phyloP scores from a whole-genome alignment of 2,797 vertebrate species.

The Peromyscus attwateri region DNA sequence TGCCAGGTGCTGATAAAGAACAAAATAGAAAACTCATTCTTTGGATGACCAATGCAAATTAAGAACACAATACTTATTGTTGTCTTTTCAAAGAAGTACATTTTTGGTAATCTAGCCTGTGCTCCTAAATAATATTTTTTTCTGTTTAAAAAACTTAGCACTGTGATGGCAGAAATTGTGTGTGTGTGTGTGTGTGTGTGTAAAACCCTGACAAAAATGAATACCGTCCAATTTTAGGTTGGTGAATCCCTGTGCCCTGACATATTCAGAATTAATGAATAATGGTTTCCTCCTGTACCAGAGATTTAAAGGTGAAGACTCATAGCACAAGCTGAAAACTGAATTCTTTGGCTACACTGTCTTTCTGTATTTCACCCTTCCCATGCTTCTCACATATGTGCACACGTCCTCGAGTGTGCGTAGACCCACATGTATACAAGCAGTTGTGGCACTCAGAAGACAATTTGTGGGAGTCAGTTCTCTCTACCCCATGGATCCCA shows the following conservation, averaged over 20 bases:
- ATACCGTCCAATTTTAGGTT: background rate
- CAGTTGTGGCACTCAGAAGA: background rate
- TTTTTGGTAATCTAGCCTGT: background rate
- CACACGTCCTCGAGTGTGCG: background rate
- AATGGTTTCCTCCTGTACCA: background rate
- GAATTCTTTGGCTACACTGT: background rate
- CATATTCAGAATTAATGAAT: background rate
- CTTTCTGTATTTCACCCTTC: background rate
- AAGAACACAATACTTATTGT: background rate
- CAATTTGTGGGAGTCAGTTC: no score
- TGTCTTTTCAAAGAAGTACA: background rate
- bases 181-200: background rate
- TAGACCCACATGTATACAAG: no score
- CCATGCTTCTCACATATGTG: no score
- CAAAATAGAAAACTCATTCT: slow-evolving; percentile 18
- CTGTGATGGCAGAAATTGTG: background rate
- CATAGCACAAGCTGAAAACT: slow-evolving; percentile 34
- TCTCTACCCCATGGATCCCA: background rate
- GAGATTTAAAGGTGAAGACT: slow-evolving; percentile 35
- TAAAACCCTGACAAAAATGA: background rate
- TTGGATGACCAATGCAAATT: background rate
- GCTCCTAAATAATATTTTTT: background rate
- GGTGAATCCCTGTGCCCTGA: background rate
- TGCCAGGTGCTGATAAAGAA: background rate
- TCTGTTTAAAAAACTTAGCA: background rate